Conservation (phyloP, 2,888 invertebrate genomes). For the Amphimallon solstitiale region DNA sequence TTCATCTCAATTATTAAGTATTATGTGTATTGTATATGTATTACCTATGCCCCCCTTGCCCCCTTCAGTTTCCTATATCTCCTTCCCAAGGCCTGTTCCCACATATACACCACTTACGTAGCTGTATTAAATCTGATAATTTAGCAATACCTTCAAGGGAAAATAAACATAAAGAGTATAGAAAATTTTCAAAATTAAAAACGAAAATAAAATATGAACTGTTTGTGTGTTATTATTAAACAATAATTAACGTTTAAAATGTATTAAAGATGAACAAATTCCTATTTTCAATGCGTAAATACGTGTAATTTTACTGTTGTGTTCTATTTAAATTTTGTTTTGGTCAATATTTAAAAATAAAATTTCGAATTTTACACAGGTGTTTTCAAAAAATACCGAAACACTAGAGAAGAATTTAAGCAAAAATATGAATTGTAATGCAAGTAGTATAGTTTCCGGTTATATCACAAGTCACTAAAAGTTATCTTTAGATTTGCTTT, state of each 20-base stretch:
- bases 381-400: no score
- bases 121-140: neutral
- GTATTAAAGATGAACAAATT: neutral
- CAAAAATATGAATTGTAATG: no score
- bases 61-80: neutral
- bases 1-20: constrained; percentile 27
- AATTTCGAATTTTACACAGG: no score
- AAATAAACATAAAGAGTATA: no score
- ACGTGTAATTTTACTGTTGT: no score
- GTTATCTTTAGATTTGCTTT: no score
- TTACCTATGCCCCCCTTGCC: neutral
- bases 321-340: no score
- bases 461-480: no score
- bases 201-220: neutral
- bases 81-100: neutral
- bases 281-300: neutral
- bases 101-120: neutral
- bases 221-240: neutral
- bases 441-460: no score
- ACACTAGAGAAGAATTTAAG: neutral
- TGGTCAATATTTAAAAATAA: no score
- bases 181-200: neutral
- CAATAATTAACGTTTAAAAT: neutral
- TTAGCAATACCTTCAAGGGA: constrained; percentile 1
- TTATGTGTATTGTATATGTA: neutral